Conservation (phyloP, 37 sponge, comb jelly and placozoan species). For the Aplysina aerophoba region DNA sequence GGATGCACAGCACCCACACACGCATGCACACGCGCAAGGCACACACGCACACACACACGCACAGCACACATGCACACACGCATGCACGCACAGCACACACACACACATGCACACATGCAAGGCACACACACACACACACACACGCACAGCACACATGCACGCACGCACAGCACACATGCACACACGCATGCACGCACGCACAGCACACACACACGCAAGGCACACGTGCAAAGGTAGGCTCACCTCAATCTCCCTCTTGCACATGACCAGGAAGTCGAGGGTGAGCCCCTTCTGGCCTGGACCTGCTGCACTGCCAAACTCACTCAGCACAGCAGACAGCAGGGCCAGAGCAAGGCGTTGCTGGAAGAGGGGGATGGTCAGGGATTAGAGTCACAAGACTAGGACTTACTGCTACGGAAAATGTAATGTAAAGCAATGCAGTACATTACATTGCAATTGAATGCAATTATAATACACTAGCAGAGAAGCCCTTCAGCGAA, state of each 20-base stretch:
- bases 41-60: too few relatives aligned
- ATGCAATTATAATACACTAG: too few relatives aligned
- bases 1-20: too few relatives aligned
- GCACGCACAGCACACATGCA: neutral
- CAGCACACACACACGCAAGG: neutral
- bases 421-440: too few relatives aligned
- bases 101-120: too few relatives aligned
- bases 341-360: constrained; percentile 54
- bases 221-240: neutral
- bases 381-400: neutral
- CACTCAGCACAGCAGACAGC: constrained; percentile 60
- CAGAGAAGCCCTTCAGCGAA: too few relatives aligned
- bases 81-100: too few relatives aligned
- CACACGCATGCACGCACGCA: constrained; percentile 17
- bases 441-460: too few relatives aligned
- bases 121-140: too few relatives aligned
- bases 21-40: too few relatives aligned
- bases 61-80: too few relatives aligned
- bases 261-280: constrained; percentile 56
- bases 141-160: neutral
- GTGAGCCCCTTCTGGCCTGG: constrained; percentile 60
- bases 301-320: constrained; percentile 54
- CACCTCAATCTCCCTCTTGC: constrained; percentile 71
- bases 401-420: neutral
- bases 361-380: constrained; percentile 7